Base-by-base conservation (phyloP, 2,113 vertebrate genomes). In the Choloepus hoffmanni region DNA sequence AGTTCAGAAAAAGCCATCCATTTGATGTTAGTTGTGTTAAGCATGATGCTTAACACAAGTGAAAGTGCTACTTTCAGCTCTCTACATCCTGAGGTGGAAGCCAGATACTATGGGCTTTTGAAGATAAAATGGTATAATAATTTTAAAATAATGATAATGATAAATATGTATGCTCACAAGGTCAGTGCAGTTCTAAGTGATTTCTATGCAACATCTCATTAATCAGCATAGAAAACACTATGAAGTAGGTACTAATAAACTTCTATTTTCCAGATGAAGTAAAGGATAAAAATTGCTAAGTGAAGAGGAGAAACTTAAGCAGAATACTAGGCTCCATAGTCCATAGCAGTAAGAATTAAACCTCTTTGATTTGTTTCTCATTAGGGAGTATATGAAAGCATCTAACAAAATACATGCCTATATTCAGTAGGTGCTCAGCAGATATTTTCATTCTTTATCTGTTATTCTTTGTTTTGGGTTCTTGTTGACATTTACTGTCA, bases 401-500 rank as follows among this genome's bases (percentile, higher is more conserved):
- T 58, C 1, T 63, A 70, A 45, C 19, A n/a, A 60, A 36, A 1
- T 19, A 48, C 65, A 14, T 60, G 68, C 9, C 1, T 78, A 21
- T 40, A 74, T 2, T 48, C 40, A 30, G 4, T 76, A 85, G 16
- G 0, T 65, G 26, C 28, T 79, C 13, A 68, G 18, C 21, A 90
- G 77, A 85, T 19, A 60, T 73, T 95, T 94, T 63, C 53, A 74
- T 93, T 2, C 1, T 73, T 95, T 86, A 6, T 67, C 6, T 91
- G 1, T 84, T 68, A 77, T 95, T 87, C 50, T 95, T 45, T 1
- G 13, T 74, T 89, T 95, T 65, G 74, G 36, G 12, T 74, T 67
- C 67, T 92, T 90, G 3, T 1, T 94, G 88, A 94, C 82, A 94
- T 70, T 97, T 96, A 70, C 91, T 89, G 60, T 33, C 72, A 94